Evolutionary conservation across 1,140 invertebrate genomes (phyloP), one percentile per base, ranked within the genome.

Genomic region (Papilio helenus): DNA sequence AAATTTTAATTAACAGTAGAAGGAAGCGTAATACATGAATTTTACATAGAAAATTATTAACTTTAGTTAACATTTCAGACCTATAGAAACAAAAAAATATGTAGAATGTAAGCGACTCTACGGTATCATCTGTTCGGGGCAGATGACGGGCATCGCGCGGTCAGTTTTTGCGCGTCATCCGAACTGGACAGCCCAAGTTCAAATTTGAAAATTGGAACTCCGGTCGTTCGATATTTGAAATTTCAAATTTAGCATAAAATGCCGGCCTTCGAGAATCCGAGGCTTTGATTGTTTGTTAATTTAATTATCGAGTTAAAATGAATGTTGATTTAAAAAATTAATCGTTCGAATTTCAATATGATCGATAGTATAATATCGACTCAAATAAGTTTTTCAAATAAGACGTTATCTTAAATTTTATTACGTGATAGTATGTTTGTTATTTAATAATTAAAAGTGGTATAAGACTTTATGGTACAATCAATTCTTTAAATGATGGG

Each of bases 161-260:
- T 94, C 87, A 93, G 91, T 94, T 94, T 94, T 94, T 94, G 93
- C 86, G 80, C 90, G 87, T 91, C 89, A 94, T 92, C 90, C 90
- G 84, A 92, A 94, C 92, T 94, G 92, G 92, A 94, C 93, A 90
- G 90, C 90, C 92, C 93, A 93, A 93, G 93, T 93, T 94, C 93
- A 93, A 94, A 94, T 94, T 92, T 91, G 92, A 94, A 94, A 94
- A 94, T 94, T 93, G 90, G 90, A 92, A 90, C 85, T 85, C 87
- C 85, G 89, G 84, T 80, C 86, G 85, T 92, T 92, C 91, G 91
- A 93, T 90, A 92, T 94, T 94, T 92, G 90, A 92, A 93, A 92
- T 92, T 90, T 92, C 82, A 88, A 91, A 87, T 91, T 92, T 89
- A 89, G 85, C 89, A 92, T 93, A 89, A 92, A 93, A 89, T 89